phyloP scores from a whole-genome alignment of 1,140 invertebrate genomes.

The Cyclargus thomasi region DNA sequence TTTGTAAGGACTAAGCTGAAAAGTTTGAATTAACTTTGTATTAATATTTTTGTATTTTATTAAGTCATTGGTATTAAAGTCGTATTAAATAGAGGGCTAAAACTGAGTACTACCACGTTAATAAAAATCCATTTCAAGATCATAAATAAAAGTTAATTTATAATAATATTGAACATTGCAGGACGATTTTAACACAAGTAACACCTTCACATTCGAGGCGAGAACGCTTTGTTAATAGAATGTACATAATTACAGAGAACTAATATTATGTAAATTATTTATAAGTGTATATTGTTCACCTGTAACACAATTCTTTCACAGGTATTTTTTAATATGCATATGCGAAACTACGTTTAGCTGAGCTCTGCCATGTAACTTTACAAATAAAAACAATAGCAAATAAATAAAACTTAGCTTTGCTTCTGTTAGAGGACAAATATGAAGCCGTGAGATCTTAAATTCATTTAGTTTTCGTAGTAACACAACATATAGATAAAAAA shows the following conservation, averaged over 20 bases:
- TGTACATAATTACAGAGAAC: constrained; percentile 7
- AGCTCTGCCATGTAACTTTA: constrained; percentile 14
- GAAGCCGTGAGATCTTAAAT: constrained; percentile 7
- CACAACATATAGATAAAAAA: not conserved
- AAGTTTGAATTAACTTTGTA: no score
- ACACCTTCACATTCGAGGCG: not conserved
- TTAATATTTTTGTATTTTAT: no score
- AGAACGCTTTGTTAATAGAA: not conserved
- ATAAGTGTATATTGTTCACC: constrained; percentile 7
- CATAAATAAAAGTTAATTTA: no score
- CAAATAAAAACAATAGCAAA: constrained; percentile 15
- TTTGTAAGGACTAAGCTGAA: no score
- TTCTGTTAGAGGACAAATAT: constrained; percentile 6
- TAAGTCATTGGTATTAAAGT: no score
- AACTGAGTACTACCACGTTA: no score
- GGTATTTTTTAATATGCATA: constrained; percentile 16
- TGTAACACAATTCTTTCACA: constrained; percentile 12
- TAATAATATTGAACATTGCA: not conserved
- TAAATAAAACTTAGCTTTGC: constrained; percentile 14
- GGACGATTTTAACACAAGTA: constrained; percentile 1
- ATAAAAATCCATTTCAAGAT: not conserved
- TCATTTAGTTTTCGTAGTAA: not conserved
- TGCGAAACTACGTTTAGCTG: constrained; percentile 8
- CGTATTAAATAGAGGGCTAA: no score
- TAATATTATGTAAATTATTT: constrained; percentile 14